These are phyloP conservation scores for Bradysia coprophila DNA, from an alignment of 1,140 invertebrate species.

Conservation along the genomic window DNA sequence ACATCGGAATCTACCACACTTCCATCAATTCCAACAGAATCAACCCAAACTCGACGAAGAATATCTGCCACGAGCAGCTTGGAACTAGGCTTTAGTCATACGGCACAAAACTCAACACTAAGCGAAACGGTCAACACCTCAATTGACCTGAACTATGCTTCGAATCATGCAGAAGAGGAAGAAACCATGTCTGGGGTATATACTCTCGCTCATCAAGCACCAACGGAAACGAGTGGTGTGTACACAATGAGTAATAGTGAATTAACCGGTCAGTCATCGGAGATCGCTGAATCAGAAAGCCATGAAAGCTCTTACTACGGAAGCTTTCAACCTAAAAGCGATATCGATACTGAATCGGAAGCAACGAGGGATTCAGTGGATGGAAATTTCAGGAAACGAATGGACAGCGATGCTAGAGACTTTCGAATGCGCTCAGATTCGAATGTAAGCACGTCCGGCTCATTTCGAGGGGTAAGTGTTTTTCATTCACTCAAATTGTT, in stretches of 20 bases:
- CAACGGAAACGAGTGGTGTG: conserved; percentile 57
- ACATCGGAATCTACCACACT: conserved; percentile 26
- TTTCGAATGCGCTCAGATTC: conserved; percentile 51
- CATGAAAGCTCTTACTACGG: conserved; percentile 29
- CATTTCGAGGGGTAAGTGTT: conserved; percentile 68
- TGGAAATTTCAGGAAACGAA: conserved; percentile 6
- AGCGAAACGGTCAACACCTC: conserved; percentile 36
- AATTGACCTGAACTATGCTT: conserved; percentile 30
- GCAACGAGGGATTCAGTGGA: conserved; percentile 10
- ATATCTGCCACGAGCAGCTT: conserved; percentile 53
- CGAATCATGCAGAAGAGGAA: conserved; percentile 13
- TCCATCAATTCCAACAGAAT: conserved; percentile 23
- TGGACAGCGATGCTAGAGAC: background rate
- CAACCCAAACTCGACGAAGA: conserved; percentile 31
- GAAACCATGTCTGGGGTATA: conserved; percentile 31
- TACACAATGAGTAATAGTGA: conserved; percentile 57
- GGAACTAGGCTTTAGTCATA: conserved; percentile 63
- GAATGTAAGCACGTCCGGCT: conserved; percentile 48
- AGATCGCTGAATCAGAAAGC: conserved; percentile 22
- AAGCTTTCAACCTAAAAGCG: conserved; percentile 24
- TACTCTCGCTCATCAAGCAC: conserved; percentile 28
- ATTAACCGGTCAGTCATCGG: conserved; percentile 25
- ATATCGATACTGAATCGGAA: conserved; percentile 6
- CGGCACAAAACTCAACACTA: conserved; percentile 58
- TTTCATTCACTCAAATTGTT: no score